phyloP scores from a whole-genome alignment of 2,888 invertebrate genomes.

The Andricus curvator region DNA sequence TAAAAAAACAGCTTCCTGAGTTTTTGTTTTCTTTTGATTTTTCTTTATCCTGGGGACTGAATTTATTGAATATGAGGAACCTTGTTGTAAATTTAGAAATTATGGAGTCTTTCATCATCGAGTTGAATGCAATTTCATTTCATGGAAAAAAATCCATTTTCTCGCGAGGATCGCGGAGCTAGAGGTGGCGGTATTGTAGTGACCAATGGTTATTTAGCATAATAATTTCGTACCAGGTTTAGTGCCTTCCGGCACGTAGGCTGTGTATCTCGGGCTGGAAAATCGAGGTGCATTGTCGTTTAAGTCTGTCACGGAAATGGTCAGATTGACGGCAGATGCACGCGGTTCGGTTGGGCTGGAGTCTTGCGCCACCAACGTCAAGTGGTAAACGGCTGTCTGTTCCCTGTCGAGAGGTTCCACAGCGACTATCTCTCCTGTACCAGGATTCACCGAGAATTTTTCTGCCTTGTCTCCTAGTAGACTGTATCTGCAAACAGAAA shows the following conservation, averaged over 20 bases:
- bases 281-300: slow-evolving; percentile 93
- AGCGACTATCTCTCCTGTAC: slow-evolving; percentile 89
- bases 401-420: slow-evolving; percentile 88
- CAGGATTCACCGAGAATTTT: slow-evolving; percentile 88
- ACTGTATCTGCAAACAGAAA: slow-evolving; percentile 82
- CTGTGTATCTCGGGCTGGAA: slow-evolving; percentile 86
- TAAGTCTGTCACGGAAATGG: slow-evolving; percentile 88
- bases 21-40: background rate
- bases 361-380: slow-evolving; percentile 93
- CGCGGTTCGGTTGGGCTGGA: slow-evolving; percentile 91
- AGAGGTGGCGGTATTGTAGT: background rate
- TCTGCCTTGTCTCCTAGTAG: slow-evolving; percentile 90
- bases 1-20: background rate
- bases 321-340: slow-evolving; percentile 90
- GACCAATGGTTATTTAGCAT: slow-evolving; percentile 6
- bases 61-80: background rate
- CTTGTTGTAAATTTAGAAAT: background rate
- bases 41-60: background rate
- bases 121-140: background rate
- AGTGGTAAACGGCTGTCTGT: slow-evolving; percentile 86
- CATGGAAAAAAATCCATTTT: background rate
- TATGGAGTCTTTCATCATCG: background rate
- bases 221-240: slow-evolving; percentile 80
- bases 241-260: slow-evolving; percentile 91
- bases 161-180: background rate